These are phyloP conservation scores for Vanessa tameamea DNA, from an alignment of 1,140 invertebrate genomes.

Conservation along the genomic window DNA sequence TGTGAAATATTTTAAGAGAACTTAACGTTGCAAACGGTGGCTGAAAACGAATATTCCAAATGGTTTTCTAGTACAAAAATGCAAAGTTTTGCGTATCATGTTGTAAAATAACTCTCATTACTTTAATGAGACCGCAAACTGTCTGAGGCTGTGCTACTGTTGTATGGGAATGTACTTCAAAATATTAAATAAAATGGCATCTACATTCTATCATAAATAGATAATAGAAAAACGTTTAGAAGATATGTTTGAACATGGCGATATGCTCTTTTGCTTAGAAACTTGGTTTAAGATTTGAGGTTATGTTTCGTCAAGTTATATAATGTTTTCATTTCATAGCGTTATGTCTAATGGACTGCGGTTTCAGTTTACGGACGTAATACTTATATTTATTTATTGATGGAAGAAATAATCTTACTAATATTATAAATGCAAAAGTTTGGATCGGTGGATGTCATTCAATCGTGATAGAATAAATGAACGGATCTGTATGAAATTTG, in stretches of 20 bases:
- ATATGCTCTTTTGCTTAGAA: neutral
- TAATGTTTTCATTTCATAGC: too few relatives aligned
- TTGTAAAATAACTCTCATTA: constrained; percentile 19
- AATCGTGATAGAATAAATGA: too few relatives aligned
- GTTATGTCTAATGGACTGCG: too few relatives aligned
- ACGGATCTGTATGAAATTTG: too few relatives aligned
- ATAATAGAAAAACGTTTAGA: neutral
- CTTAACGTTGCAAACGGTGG: constrained; percentile 16
- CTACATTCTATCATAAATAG: neutral
- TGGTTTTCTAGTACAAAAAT: constrained; percentile 22
- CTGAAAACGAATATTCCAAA: constrained; percentile 24
- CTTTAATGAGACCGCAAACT: constrained; percentile 15
- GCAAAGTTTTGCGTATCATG: constrained; percentile 23
- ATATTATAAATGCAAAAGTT: too few relatives aligned
- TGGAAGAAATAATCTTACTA: too few relatives aligned
- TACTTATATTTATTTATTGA: too few relatives aligned
- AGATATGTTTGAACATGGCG: neutral
- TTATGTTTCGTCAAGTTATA: too few relatives aligned
- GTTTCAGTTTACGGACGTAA: too few relatives aligned
- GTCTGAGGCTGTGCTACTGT: neutral
- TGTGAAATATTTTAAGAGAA: constrained; percentile 31
- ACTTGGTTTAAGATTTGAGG: too few relatives aligned
- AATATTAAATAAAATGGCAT: neutral
- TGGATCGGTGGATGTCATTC: too few relatives aligned
- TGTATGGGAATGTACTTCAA: neutral